Conservation (phyloP, 1,140 invertebrate species). For the Conus betulinus region DNA sequence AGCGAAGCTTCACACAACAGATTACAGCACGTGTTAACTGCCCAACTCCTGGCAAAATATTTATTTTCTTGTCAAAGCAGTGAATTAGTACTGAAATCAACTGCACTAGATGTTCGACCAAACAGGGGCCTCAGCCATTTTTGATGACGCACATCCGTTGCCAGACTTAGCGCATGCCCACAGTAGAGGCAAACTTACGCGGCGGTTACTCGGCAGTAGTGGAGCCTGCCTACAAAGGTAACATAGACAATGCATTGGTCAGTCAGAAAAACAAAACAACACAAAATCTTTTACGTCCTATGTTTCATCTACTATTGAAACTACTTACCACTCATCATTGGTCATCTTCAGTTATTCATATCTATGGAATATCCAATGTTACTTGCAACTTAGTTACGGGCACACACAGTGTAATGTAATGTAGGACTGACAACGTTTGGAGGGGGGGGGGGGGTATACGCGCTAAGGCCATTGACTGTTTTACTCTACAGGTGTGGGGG, state of each 20-base stretch:
- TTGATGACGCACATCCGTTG: neutral
- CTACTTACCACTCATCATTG: too few species aligned
- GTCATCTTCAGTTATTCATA: too few species aligned
- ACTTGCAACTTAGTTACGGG: too few species aligned
- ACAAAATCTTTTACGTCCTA: too few species aligned
- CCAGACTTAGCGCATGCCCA: neutral
- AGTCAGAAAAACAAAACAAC: neutral
- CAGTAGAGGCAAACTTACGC: neutral
- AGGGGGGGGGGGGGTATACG: too few species aligned
- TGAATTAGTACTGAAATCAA: neutral
- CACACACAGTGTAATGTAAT: too few species aligned
- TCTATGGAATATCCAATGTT: too few species aligned
- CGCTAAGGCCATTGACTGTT: too few species aligned
- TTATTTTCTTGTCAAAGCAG: neutral
- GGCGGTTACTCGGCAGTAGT: neutral
- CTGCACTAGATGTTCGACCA: neutral
- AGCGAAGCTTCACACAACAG: neutral
- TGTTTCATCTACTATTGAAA: too few species aligned
- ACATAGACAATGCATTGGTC: neutral
- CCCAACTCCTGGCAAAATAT: neutral
- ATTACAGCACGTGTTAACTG: neutral
- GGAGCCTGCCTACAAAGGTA: neutral
- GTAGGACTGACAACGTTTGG: too few species aligned
- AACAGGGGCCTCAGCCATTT: neutral
- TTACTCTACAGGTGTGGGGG: neutral